phyloP scores from a whole-genome alignment of 2,888 invertebrate species.

The Meta bourneti region DNA sequence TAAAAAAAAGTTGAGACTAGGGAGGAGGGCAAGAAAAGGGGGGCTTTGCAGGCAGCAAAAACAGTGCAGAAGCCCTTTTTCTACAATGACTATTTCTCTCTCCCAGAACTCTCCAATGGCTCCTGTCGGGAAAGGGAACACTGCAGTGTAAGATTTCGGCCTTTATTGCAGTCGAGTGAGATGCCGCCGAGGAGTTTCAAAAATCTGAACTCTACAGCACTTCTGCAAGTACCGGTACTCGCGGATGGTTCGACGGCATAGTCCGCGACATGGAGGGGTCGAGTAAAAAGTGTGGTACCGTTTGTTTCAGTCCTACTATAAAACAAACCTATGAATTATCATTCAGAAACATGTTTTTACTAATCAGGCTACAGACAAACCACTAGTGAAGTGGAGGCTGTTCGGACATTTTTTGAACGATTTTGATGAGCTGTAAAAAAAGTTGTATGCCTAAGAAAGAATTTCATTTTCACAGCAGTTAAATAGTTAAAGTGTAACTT shows the following conservation, averaged over 20 bases:
- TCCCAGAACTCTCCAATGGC: neutral
- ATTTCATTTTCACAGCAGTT: too few species aligned
- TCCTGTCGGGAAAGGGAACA: neutral
- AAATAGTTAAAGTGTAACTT: too few species aligned
- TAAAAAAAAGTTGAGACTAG: neutral
- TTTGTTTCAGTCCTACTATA: too few species aligned
- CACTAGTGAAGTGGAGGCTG: too few species aligned
- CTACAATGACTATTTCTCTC: neutral
- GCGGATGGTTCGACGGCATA: neutral
- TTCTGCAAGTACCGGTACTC: neutral
- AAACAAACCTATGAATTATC: too few species aligned
- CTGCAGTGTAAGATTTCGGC: conserved; percentile 1
- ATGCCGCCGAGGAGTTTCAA: neutral
- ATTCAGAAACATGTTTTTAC: too few species aligned
- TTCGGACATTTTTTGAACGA: too few species aligned
- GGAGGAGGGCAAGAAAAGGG: neutral
- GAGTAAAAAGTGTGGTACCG: neutral
- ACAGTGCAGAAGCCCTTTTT: neutral
- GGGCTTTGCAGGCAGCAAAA: neutral
- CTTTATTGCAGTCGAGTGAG: neutral
- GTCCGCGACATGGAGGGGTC: neutral
- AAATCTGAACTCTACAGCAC: neutral
- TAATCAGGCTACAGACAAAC: too few species aligned
- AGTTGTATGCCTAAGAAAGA: too few species aligned
- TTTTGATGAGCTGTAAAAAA: too few species aligned